These are phyloP conservation scores for Synanthedon myopaeformis DNA, from an alignment of 2,888 invertebrate species.

Conservation along the genomic window DNA sequence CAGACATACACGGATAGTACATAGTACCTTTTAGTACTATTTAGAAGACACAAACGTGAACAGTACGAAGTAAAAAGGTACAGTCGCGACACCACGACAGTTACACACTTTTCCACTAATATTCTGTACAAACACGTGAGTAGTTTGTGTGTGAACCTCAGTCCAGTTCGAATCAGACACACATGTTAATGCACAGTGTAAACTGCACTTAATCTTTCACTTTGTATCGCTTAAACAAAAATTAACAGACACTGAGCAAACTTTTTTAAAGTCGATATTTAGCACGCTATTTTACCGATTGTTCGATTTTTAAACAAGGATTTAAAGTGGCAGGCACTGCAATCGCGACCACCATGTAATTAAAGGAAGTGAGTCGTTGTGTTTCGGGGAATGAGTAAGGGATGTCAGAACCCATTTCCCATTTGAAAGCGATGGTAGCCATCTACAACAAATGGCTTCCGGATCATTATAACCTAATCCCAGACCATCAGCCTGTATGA, in stretches of 20 bases:
- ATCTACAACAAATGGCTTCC: no score
- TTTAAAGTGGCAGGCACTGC: conserved; percentile 1
- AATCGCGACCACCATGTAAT: conserved; percentile 8
- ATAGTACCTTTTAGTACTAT: background rate
- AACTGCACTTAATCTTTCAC: conserved; percentile 60
- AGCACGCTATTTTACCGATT: conserved; percentile 34
- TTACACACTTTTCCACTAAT: conserved; percentile 41
- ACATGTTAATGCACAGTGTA: conserved; percentile 44
- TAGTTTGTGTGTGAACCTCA: conserved; percentile 55
- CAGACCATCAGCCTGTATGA: no score
- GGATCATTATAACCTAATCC: no score
- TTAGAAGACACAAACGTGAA: no score
- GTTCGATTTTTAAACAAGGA: conserved; percentile 7
- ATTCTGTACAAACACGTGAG: conserved; percentile 34
- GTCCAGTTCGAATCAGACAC: conserved; percentile 46
- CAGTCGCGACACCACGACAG: conserved; percentile 28
- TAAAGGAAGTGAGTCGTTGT: no score
- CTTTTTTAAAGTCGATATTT: conserved; percentile 30
- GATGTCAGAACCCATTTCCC: no score
- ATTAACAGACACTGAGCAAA: conserved; percentile 53
- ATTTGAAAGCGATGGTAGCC: no score
- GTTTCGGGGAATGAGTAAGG: no score
- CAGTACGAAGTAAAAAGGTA: background rate
- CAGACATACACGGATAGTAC: background rate
- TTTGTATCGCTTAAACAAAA: conserved; percentile 54